Percentiles rank a stretch among this genome's conserved stretches.
Evolutionary conservation across 2,888 invertebrate genomes (phyloP).

Genomic region (Tenthredo scrophulariae): DNA sequence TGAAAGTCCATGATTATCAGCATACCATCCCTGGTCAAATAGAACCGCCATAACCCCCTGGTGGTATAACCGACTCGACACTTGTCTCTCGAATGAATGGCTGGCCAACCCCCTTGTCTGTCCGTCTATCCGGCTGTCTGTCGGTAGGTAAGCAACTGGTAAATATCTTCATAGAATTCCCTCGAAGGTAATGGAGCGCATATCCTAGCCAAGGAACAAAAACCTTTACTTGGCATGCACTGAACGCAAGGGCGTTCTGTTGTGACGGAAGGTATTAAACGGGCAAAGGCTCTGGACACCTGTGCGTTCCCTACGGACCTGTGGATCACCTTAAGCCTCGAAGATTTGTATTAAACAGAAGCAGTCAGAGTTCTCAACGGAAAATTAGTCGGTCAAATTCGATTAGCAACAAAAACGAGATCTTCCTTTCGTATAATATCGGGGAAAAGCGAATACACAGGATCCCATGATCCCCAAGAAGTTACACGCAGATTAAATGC

Average conservation of each 20-base stretch:
- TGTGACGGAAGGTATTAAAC: conserved; percentile 46
- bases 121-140: conserved; percentile 32
- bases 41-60: conserved; percentile 24
- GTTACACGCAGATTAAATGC: not conserved
- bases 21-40: conserved; percentile 33
- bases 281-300: conserved; percentile 44
- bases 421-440: not conserved
- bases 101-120: conserved; percentile 32
- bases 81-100: conserved; percentile 52
- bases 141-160: conserved; percentile 42
- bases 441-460: not conserved
- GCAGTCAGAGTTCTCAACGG: not conserved
- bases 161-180: conserved; percentile 52
- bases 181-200: conserved; percentile 52
- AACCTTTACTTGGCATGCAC: conserved; percentile 38
- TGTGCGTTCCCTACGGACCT: conserved; percentile 28
- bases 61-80: conserved; percentile 41
- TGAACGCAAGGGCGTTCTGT: conserved; percentile 46
- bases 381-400: conserved; percentile 37
- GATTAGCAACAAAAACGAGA: conserved; percentile 20
- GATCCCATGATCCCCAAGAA: not conserved
- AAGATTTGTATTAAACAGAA: not conserved
- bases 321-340: conserved; percentile 28
- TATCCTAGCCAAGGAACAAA: conserved; percentile 51
- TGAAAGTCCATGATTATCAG: conserved; percentile 35